These are phyloP conservation scores for Pollenia angustigena DNA, from an alignment of 2,888 invertebrate species.

Conservation along the genomic window DNA sequence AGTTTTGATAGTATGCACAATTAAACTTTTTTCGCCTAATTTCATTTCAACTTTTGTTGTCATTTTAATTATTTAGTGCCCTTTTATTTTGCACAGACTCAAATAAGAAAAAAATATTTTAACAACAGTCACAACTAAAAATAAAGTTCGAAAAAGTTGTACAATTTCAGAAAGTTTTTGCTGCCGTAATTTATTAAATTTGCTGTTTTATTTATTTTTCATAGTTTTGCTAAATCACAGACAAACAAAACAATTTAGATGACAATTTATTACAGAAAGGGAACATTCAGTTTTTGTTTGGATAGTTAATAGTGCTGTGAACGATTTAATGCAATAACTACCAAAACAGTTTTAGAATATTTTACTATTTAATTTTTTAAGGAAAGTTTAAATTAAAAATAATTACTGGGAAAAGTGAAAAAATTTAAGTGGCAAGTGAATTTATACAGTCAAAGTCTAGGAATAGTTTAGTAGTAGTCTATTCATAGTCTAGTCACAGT, in stretches of 20 bases:
- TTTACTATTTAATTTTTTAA: too few species aligned
- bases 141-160: constrained; percentile 29
- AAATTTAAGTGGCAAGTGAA: too few species aligned
- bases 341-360: neutral
- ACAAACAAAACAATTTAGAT: neutral
- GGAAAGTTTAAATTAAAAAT: too few species aligned
- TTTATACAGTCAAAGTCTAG: too few species aligned
- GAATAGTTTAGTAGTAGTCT: too few species aligned
- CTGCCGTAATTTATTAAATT: constrained; percentile 38
- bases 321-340: neutral
- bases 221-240: neutral
- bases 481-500: too few species aligned
- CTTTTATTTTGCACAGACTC: neutral
- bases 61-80: constrained; percentile 19
- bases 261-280: neutral
- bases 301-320: neutral
- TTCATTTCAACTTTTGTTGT: too few species aligned
- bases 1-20: constrained; percentile 5
- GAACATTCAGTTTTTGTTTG: neutral
- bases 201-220: neutral
- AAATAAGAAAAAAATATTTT: constrained; percentile 17
- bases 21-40: neutral
- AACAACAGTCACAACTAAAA: neutral
- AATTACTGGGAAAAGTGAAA: too few species aligned
- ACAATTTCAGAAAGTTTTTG: constrained; percentile 12